A percentile compares a stretch with the other conserved stretches of the same genome.
Conservation (phyloP, 2,113 vertebrate genomes). For the Laticauda laticaudata region DNA sequence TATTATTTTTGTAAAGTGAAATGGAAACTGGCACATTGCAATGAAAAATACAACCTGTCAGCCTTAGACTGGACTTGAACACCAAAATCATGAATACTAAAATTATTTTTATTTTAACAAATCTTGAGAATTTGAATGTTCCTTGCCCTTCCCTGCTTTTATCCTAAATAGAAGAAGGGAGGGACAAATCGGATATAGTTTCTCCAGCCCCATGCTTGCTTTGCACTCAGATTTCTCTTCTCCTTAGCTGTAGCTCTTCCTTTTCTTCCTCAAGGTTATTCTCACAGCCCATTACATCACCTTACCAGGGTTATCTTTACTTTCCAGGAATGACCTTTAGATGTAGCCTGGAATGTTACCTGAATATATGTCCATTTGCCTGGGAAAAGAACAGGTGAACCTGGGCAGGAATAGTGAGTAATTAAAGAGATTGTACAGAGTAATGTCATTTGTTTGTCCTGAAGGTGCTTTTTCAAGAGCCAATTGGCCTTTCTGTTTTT, state of each 20-base stretch:
- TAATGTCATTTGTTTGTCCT: neutral
- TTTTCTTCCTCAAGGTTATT: neutral
- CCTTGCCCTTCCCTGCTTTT: neutral
- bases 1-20: neutral
- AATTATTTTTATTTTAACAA: neutral
- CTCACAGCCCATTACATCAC: neutral
- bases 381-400: neutral
- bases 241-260: neutral
- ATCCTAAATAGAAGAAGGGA: neutral
- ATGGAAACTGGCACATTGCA: neutral
- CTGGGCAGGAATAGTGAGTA: neutral
- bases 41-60: neutral
- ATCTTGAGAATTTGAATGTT: neutral
- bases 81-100: neutral
- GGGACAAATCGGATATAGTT: neutral
- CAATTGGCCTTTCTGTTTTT: too few species aligned
- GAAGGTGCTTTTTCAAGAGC: too few species aligned
- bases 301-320: neutral
- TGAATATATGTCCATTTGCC: neutral
- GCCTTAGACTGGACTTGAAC: neutral
- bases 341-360: neutral
- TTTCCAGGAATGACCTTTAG: neutral
- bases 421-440: neutral
- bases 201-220: neutral
- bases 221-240: neutral